Evolutionary conservation across 2,888 invertebrate species (phyloP).

Genomic region (Xanthia togata): DNA sequence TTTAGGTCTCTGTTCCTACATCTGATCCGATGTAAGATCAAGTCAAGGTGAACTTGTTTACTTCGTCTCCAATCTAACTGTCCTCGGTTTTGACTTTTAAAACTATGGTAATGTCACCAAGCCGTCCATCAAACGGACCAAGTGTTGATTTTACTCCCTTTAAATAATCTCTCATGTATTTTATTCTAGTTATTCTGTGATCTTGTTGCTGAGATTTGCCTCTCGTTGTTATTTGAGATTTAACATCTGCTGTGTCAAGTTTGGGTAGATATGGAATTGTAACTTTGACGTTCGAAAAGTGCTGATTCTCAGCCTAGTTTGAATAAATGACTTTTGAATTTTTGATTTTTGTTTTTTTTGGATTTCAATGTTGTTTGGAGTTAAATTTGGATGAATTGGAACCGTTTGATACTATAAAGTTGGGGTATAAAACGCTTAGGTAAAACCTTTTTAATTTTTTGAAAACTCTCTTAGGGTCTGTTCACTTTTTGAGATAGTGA

Average conservation of each 20-base stretch:
- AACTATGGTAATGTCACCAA: constrained; percentile 79
- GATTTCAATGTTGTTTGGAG: constrained; percentile 8
- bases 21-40: constrained; percentile 64
- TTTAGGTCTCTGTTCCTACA: constrained; percentile 71
- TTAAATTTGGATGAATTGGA: background rate
- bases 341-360: no score
- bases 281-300: no score
- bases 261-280: background rate
- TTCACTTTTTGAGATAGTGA: no score
- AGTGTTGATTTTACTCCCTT: constrained; percentile 50
- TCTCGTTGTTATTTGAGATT: constrained; percentile 30
- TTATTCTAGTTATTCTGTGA: constrained; percentile 58
- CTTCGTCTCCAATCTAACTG: constrained; percentile 72
- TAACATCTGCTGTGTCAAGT: constrained; percentile 27
- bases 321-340: no score
- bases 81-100: constrained; percentile 80
- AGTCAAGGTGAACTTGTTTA: constrained; percentile 86
- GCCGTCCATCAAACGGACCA: constrained; percentile 69
- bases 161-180: constrained; percentile 63
- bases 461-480: background rate
- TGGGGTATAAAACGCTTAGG: no score
- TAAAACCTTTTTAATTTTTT: background rate
- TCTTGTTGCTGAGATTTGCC: constrained; percentile 32
- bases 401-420: background rate
- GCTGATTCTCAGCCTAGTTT: no score